phyloP scores from a whole-genome alignment of 2,888 invertebrate species.

The Ormia ochracea region DNA sequence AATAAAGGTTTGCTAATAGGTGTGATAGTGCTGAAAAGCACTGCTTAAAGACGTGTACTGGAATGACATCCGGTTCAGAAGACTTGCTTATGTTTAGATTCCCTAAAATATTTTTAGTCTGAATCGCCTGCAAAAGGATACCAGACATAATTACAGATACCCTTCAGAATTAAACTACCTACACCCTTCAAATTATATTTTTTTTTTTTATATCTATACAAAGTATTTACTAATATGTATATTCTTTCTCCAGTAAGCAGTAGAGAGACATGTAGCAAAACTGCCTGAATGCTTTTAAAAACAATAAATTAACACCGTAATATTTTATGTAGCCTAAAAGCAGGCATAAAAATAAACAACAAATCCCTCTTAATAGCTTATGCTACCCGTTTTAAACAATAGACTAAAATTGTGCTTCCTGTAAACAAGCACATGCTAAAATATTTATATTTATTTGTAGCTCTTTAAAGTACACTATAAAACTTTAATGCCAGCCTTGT shows the following conservation, averaged over 20 bases:
- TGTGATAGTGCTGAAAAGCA: too few species aligned
- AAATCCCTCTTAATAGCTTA: not conserved
- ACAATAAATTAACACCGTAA: not conserved
- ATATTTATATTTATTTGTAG: not conserved
- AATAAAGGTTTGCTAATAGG: too few species aligned
- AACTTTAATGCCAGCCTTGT: not conserved
- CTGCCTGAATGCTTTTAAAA: not conserved
- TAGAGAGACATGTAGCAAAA: not conserved
- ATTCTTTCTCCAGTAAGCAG: not conserved
- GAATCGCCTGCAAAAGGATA: too few species aligned
- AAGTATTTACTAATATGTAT: too few species aligned
- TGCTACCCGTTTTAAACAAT: not conserved
- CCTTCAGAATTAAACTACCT: too few species aligned
- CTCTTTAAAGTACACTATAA: slow-evolving; percentile 12
- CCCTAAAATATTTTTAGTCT: too few species aligned
- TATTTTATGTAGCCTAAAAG: slow-evolving; percentile 6
- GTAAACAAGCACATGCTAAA: not conserved
- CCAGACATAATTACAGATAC: too few species aligned
- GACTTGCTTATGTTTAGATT: too few species aligned
- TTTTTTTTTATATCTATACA: too few species aligned
- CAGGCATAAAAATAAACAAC: not conserved
- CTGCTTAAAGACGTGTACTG: too few species aligned
- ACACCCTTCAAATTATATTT: too few species aligned
- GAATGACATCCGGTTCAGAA: too few species aligned
- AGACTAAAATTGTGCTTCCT: not conserved